phyloP scores from a whole-genome alignment of 2,888 invertebrate species.

The Frankliniella fusca region DNA sequence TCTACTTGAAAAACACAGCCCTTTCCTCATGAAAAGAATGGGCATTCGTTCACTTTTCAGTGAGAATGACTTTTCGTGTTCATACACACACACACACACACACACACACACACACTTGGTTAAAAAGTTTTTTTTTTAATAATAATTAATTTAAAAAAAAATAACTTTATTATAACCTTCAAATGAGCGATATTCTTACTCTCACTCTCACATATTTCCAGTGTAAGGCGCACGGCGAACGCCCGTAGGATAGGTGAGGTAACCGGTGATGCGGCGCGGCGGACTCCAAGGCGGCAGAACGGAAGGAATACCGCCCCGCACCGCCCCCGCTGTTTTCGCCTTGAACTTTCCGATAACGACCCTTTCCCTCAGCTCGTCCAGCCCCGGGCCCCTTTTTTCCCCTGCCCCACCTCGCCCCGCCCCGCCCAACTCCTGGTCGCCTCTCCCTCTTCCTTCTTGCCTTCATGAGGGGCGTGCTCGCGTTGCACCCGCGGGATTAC shows the following conservation, averaged over 20 bases:
- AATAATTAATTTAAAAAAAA: constrained; percentile 89
- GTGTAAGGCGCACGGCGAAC: not conserved
- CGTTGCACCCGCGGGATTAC: no score
- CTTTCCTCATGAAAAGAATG: no score
- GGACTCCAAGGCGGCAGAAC: not conserved
- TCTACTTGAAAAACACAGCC: no score
- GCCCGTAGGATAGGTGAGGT: no score
- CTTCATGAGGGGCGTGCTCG: no score
- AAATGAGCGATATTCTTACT: not conserved
- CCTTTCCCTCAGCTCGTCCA: not conserved
- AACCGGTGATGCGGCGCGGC: not conserved
- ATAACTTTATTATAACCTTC: constrained; percentile 80
- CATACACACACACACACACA: no score
- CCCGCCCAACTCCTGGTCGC: not conserved
- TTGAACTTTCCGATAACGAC: not conserved
- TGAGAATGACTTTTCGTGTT: no score
- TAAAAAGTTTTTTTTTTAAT: no score
- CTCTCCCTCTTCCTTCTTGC: no score
- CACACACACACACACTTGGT: no score
- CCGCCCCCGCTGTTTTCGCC: not conserved
- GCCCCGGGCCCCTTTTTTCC: not conserved
- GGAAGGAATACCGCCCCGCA: not conserved
- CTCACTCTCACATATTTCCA: not conserved
- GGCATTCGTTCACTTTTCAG: no score
- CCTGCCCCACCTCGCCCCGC: not conserved